Conservation (phyloP, 2,797 vertebrate species). For the Chelonia mydas region DNA sequence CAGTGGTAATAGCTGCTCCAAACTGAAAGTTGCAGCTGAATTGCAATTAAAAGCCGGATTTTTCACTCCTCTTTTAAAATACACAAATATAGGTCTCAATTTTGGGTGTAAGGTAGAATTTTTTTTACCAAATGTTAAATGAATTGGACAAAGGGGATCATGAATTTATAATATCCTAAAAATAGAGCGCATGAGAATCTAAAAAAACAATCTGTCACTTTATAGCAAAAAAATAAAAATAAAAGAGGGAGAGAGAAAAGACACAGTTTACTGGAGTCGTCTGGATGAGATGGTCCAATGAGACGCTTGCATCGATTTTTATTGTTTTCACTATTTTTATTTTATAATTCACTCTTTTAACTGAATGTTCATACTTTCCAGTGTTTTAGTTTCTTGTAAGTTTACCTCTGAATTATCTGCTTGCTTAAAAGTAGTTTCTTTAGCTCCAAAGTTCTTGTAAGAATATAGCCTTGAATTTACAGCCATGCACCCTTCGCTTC, state of each 20-base stretch:
- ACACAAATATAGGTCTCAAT: not conserved
- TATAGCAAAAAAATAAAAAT: too few relatives aligned
- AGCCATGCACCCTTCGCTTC: not conserved
- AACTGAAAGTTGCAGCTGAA: not conserved
- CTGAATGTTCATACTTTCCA: not conserved
- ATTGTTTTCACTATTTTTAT: not conserved
- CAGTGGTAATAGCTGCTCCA: too few relatives aligned
- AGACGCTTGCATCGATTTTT: not conserved
- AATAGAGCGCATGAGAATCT: not conserved
- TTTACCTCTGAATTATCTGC: not conserved
- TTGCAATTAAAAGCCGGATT: not conserved
- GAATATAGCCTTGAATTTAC: not conserved
- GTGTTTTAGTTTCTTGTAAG: not conserved
- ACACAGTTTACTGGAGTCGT: not conserved
- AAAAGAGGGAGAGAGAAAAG: not conserved
- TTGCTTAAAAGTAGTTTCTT: not conserved
- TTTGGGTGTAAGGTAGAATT: not conserved
- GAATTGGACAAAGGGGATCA: not conserved
- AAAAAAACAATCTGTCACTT: not conserved
- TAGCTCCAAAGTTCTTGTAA: not conserved
- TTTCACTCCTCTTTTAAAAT: not conserved
- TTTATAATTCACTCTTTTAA: not conserved
- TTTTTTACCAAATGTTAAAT: not conserved
- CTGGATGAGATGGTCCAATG: not conserved
- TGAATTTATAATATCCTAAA: not conserved